phyloP scores from a whole-genome alignment of 2,888 invertebrate species.

The Coenonympha arcania region DNA sequence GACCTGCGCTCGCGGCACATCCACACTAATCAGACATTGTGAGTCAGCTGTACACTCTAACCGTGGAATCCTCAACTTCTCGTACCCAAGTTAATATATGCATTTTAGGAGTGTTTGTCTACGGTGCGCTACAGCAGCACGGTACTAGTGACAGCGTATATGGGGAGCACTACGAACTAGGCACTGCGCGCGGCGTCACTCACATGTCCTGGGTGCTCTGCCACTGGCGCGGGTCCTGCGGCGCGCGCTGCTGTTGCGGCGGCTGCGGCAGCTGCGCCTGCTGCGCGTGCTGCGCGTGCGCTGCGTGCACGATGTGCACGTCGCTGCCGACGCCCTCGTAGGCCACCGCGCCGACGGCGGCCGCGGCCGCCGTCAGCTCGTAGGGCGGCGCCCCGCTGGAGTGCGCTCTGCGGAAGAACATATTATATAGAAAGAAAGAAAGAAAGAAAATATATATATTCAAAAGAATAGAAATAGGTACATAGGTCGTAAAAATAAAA shows the following conservation, averaged over 20 bases:
- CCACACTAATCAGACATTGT: no score
- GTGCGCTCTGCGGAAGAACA: slow-evolving; percentile 28
- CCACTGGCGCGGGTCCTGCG: slow-evolving; percentile 40
- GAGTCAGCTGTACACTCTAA: no score
- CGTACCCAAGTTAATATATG: no score
- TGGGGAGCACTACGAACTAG: neutral
- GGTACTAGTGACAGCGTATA: neutral
- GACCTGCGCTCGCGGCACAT: no score
- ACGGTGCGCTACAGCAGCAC: no score
- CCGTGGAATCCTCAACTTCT: no score
- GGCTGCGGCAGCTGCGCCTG: slow-evolving; percentile 19
- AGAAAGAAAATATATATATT: no score
- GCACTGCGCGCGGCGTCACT: neutral
- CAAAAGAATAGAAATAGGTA: no score
- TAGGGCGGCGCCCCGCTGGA: slow-evolving; percentile 43
- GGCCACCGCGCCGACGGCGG: slow-evolving; percentile 30
- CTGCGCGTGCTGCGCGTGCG: slow-evolving; percentile 25
- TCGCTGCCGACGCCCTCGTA: slow-evolving; percentile 27
- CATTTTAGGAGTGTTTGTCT: no score
- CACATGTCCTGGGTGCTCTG: slow-evolving; percentile 27
- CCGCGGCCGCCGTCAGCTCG: slow-evolving; percentile 51
- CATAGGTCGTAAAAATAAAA: no score
- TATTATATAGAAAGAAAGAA: neutral
- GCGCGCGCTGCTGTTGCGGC: neutral
- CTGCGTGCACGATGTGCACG: no score